phyloP scores from a whole-genome alignment of 2,888 invertebrate species.

The Leptinotarsa rubiginosa region DNA sequence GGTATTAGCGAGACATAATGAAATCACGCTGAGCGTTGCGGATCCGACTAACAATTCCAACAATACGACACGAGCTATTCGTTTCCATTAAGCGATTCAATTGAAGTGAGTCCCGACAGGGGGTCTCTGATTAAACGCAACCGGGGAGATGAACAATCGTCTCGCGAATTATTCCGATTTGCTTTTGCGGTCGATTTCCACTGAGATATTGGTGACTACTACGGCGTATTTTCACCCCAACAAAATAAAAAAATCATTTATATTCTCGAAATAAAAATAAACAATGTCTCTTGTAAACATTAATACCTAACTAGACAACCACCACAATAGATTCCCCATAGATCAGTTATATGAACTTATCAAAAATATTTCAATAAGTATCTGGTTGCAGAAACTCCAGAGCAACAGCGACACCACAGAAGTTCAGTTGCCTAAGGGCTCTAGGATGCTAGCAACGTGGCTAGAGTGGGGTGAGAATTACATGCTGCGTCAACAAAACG shows the following conservation, averaged over 20 bases:
- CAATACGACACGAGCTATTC: constrained; percentile 60
- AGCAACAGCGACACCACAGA: too few species aligned
- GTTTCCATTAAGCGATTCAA: constrained; percentile 59
- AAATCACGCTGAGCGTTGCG: constrained; percentile 54
- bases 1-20: constrained; percentile 47
- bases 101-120: constrained; percentile 55
- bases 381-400: too few species aligned
- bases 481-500: too few species aligned
- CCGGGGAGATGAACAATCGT: constrained; percentile 55
- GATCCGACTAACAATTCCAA: constrained; percentile 55
- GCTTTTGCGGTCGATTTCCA: constrained; percentile 33
- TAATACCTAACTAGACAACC: too few species aligned
- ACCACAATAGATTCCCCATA: too few species aligned
- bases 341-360: too few species aligned
- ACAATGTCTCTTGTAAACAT: too few species aligned
- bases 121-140: constrained; percentile 58
- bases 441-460: too few species aligned
- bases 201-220: constrained; percentile 11
- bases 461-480: too few species aligned
- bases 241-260: not conserved
- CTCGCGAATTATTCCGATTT: constrained; percentile 20
- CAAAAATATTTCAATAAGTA: too few species aligned
- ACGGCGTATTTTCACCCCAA: constrained; percentile 2
- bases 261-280: not conserved
- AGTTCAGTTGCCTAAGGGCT: too few species aligned